Base-by-base conservation (phyloP, 2,888 invertebrate species). In the Parascotia fuliginaria region DNA sequence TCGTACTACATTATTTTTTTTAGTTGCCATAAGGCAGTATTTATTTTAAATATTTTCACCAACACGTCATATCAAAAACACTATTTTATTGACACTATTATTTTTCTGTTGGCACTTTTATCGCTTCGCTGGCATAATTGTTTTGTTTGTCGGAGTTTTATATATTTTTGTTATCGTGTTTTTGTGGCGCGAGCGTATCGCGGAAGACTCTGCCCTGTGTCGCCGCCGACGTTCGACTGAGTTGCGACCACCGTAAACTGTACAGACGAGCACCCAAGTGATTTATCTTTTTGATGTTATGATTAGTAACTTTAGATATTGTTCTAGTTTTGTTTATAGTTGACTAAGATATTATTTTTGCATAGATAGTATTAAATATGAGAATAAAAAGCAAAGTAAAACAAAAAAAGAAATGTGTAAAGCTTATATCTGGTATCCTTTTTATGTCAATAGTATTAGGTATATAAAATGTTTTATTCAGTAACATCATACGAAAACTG, bases 1-100 rank as follows among this genome's bases (percentile, higher is more conserved):
- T 72, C 89, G 89, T 65, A 88, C 83, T 79, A 90, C 81, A 80
- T 84, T 87, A 84, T 83, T 89, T 85, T 86, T 89, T 89, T 89
- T 90, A 71, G 79, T 83, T 79, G 89, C 83, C 86, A 85, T 85
- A 75, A 67, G 67, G 66, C 70, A 64, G 65, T 55, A 65, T 67
- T 62, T 50, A 48, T 51, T 75, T 67, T 67, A 28, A 60, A 45
- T 45, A 57, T 53, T 55, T 64, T 42, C 73, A 76, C 73, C 71
- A 57, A 66, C 73, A 72, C 73, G n/a, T n/a, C n/a, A 69, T 68
- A 48, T n/a, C 38, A 42, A 44, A 42, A 4, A 52, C 55, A 56
- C 44, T 52, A 31, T 36, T 49, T 62, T 66, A 42, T 61, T 62
- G 45, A 54, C 58, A 57, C 68, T 61, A n/a, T n/a, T 55, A 52